Evolutionary conservation across 2,113 vertebrate genomes (phyloP).

Genomic region (Erpornis zantholeuca): DNA sequence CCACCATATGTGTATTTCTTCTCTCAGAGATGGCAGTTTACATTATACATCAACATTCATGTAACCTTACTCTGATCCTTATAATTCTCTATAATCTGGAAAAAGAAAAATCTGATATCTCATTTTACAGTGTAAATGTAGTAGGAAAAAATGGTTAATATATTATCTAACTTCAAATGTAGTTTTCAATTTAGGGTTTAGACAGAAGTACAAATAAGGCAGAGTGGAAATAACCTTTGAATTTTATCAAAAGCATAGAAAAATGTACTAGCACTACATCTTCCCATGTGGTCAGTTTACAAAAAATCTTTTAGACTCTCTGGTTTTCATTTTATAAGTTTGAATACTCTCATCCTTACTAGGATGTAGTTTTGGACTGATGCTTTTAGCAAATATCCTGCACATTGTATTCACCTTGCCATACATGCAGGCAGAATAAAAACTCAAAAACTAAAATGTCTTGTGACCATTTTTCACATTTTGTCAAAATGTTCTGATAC

Average conservation of each 20-base stretch:
- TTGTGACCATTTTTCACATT: not conserved
- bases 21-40: not conserved
- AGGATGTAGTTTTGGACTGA: not conserved
- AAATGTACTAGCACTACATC: not conserved
- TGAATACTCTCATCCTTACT: not conserved
- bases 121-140: not conserved
- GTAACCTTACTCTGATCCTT: not conserved
- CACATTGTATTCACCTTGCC: not conserved
- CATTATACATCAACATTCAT: not conserved
- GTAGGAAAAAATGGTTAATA: not conserved
- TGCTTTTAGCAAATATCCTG: not conserved
- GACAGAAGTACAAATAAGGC: not conserved
- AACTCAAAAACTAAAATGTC: not conserved
- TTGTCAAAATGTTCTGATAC: not conserved
- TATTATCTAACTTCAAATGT: not conserved
- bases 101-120: not conserved
- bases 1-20: not conserved
- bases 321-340: not conserved
- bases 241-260: not conserved
- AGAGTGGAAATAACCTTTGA: not conserved
- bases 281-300: not conserved
- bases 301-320: not conserved
- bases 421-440: not conserved
- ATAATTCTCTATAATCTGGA: not conserved
- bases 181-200: not conserved